Conservation (phyloP, 2,113 vertebrate genomes). For the Poeciliopsis retropinna region DNA sequence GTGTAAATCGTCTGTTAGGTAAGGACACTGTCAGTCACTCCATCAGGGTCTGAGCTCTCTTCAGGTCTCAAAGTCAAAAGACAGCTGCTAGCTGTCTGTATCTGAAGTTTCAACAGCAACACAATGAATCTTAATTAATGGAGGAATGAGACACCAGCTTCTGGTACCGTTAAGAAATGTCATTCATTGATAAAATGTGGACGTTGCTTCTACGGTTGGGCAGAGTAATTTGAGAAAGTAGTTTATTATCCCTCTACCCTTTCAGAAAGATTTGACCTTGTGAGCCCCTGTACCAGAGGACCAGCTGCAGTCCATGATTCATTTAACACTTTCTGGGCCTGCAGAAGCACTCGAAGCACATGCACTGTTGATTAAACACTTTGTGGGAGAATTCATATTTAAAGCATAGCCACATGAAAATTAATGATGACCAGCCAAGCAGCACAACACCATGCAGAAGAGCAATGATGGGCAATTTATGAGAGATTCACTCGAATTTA, state of each 20-base stretch:
- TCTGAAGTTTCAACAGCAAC: slow-evolving; percentile 33
- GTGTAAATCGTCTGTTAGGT: not conserved
- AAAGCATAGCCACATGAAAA: slow-evolving; percentile 73
- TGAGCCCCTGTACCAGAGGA: slow-evolving; percentile 51
- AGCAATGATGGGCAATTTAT: slow-evolving; percentile 61
- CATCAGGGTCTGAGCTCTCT: slow-evolving; percentile 24
- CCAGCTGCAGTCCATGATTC: slow-evolving; percentile 77
- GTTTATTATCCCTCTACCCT: slow-evolving; percentile 71
- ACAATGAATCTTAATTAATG: slow-evolving; percentile 59
- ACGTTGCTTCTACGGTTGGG: slow-evolving; percentile 60
- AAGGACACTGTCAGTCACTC: slow-evolving; percentile 11
- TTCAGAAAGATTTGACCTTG: slow-evolving; percentile 73
- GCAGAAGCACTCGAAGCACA: slow-evolving; percentile 52
- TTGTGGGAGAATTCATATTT: slow-evolving; percentile 74
- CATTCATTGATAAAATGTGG: slow-evolving; percentile 58
- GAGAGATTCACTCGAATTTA: slow-evolving; percentile 64
- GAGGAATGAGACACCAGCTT: slow-evolving; percentile 39
- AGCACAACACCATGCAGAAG: slow-evolving; percentile 57
- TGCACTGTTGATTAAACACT: slow-evolving; percentile 71
- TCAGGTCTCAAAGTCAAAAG: slow-evolving; percentile 18
- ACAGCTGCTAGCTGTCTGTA: slow-evolving; percentile 33
- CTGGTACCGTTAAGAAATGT: slow-evolving; percentile 51
- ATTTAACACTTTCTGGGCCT: slow-evolving; percentile 73
- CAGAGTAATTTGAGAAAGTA: slow-evolving; percentile 65
- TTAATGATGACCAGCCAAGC: slow-evolving; percentile 68